Evolutionary conservation across 2,888 invertebrate species (phyloP).

Genomic region (Aquatica leii): DNA sequence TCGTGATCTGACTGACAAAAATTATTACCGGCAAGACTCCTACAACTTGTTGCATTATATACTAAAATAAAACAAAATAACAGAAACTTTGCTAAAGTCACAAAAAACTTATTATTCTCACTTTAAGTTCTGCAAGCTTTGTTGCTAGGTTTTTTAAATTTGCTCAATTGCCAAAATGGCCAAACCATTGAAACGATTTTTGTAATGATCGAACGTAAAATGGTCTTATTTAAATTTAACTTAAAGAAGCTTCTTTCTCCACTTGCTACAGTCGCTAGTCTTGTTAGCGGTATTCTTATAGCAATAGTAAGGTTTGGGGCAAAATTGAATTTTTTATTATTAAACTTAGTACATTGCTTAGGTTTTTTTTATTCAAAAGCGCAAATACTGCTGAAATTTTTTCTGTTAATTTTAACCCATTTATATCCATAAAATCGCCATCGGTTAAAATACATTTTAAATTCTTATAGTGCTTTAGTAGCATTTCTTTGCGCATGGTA

Average conservation of each 20-base stretch:
- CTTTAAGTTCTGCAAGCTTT: constrained; percentile 15
- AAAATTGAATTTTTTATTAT: constrained; percentile 23
- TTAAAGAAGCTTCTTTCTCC: constrained; percentile 39
- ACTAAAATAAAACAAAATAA: too few relatives aligned
- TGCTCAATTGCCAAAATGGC: constrained; percentile 32
- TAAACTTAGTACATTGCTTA: constrained; percentile 11
- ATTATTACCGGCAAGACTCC: too few relatives aligned
- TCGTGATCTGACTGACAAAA: too few relatives aligned
- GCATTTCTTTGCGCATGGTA: constrained; percentile 28
- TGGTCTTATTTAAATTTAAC: constrained; percentile 40
- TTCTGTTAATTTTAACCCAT: constrained; percentile 30
- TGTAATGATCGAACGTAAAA: constrained; percentile 29
- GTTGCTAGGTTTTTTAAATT: constrained; percentile 6
- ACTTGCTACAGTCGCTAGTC: constrained; percentile 18
- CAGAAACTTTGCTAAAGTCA: too few relatives aligned
- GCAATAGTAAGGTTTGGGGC: too few relatives aligned
- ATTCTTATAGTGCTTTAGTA: constrained; percentile 31
- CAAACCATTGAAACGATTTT: constrained; percentile 27
- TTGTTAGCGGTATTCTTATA: constrained; percentile 19
- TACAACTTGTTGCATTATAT: too few relatives aligned
- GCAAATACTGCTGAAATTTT: constrained; percentile 26
- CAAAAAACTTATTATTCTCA: constrained; percentile 9
- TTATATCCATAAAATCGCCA: constrained; percentile 21
- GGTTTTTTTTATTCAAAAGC: constrained; percentile 26
- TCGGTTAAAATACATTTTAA: too few relatives aligned